Evolutionary conservation across 2,888 invertebrate genomes (phyloP), one percentile per base, ranked within the genome.

Genomic region (Metellina segmentata): DNA sequence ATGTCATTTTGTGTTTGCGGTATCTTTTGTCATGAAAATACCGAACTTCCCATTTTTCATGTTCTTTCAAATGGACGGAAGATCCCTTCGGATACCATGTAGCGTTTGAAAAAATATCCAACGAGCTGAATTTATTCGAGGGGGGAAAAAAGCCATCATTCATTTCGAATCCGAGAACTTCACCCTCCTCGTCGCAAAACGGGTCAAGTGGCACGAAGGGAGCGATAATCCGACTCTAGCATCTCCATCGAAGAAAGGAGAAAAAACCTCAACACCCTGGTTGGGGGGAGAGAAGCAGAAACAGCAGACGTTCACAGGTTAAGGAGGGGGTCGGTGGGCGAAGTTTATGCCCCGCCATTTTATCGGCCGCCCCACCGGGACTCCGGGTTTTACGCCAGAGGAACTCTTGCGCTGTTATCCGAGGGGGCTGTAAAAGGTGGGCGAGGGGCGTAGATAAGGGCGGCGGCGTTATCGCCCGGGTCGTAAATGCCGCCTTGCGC

Each of bases 401-500:
- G 48, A 48, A 16, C 34, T 71, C 51, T n/a, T 49, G 34, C 53
- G 34, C 52, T 34, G 70, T 69, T 70, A 69, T 82, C 70, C 61
- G 61, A 16, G 52, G 83, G 34, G 69, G 13, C 70, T 70, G 11
- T 19, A 13, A 72, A 48, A 74, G 52, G 70, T 74, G 51, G 72
- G 49, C 19, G 61, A 70, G 48, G 20, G 85, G 34, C 61, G 19
- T 75, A 61, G 85, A 77, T 77, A 85, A 77, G 61, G 85, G 69
- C 16, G 75, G 53, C 74, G 61, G 13, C 69, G 85, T 6, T 77
- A 85, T 77, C 85, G 69, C 19, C 7, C 11, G 20, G 49, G 48
- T 53, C 74, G 53, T 74, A 74, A 83, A 83, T 74, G 83, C 53
- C 72, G 34, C 83, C 74, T 34, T 19, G 48, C 52, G 74, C 72